A percentile compares a stretch with the other conserved stretches of the same genome.
phyloP scores from a whole-genome alignment of 2,113 vertebrate species.

The Thunnus thynnus region DNA sequence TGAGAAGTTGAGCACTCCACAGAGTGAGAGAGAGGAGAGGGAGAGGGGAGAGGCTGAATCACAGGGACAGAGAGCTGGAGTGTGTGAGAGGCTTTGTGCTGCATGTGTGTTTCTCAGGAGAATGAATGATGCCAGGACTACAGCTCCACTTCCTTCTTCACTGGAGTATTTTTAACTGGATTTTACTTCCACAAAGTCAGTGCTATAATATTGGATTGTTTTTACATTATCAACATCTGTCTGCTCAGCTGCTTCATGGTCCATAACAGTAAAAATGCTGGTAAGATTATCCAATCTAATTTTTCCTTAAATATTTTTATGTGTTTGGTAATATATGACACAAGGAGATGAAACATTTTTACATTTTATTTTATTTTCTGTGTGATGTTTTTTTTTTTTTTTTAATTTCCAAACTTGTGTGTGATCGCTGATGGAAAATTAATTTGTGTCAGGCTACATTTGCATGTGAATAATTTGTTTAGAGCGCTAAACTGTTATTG shows the following conservation, averaged over 20 bases:
- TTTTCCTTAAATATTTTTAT: background rate
- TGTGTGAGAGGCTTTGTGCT: slow-evolving; percentile 43
- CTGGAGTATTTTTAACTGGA: slow-evolving; percentile 49
- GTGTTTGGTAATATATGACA: slow-evolving; percentile 1
- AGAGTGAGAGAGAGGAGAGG: slow-evolving; percentile 14
- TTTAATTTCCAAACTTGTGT: background rate
- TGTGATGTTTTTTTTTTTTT: no score
- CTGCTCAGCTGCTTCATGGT: slow-evolving; percentile 4
- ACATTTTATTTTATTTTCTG: no score
- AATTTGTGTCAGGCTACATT: background rate
- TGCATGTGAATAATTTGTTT: background rate
- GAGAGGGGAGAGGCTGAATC: slow-evolving; percentile 55
- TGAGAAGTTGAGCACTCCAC: slow-evolving; percentile 46
- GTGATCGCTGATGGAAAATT: background rate
- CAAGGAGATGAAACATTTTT: background rate
- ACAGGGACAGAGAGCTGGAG: slow-evolving; percentile 54
- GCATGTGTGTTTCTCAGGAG: slow-evolving; percentile 47
- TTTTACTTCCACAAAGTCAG: slow-evolving; percentile 30
- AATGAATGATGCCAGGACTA: slow-evolving; percentile 44
- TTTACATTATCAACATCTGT: background rate
- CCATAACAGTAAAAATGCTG: slow-evolving; percentile 23
- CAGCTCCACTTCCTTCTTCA: slow-evolving; percentile 41
- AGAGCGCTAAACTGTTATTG: background rate
- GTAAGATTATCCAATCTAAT: slow-evolving; percentile 52
- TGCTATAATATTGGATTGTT: slow-evolving; percentile 50